A percentile compares a stretch with the other conserved stretches of the same genome.
Evolutionary conservation across 2,113 vertebrate species (phyloP).

Genomic region (Carlito syrichta): DNA sequence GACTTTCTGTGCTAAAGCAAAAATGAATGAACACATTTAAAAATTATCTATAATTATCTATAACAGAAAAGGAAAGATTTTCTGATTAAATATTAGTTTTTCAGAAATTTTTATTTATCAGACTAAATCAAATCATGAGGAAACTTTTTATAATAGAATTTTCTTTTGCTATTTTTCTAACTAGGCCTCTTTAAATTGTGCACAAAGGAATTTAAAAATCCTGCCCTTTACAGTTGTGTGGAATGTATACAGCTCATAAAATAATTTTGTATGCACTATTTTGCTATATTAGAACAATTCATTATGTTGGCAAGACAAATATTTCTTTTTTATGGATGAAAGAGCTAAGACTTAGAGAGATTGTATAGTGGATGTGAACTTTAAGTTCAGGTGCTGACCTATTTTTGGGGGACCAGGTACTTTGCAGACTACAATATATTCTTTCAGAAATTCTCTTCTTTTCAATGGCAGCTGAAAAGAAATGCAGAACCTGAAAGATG

Average conservation of each 20-base stretch:
- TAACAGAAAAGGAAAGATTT: neutral
- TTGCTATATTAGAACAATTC: neutral
- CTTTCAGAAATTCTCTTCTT: neutral
- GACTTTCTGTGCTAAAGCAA: neutral
- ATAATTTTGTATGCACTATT: accelerated
- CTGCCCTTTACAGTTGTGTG: too few species aligned
- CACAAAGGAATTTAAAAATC: too few species aligned
- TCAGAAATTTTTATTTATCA: neutral
- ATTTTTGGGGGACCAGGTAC: accelerated
- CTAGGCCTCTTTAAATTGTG: neutral
- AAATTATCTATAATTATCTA: neutral
- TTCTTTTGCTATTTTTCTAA: neutral
- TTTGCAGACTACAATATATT: accelerated
- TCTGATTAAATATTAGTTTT: neutral
- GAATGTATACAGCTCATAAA: too few species aligned
- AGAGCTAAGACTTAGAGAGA: neutral
- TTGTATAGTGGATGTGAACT: accelerated
- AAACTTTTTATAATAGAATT: neutral
- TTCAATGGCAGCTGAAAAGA: neutral
- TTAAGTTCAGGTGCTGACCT: accelerated
- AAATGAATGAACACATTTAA: neutral
- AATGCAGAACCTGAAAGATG: neutral
- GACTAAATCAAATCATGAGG: neutral
- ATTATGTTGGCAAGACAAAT: neutral
- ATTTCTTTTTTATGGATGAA: neutral